Evolutionary conservation across 2,113 vertebrate genomes (phyloP).

Genomic region (Oceanites oceanicus): DNA sequence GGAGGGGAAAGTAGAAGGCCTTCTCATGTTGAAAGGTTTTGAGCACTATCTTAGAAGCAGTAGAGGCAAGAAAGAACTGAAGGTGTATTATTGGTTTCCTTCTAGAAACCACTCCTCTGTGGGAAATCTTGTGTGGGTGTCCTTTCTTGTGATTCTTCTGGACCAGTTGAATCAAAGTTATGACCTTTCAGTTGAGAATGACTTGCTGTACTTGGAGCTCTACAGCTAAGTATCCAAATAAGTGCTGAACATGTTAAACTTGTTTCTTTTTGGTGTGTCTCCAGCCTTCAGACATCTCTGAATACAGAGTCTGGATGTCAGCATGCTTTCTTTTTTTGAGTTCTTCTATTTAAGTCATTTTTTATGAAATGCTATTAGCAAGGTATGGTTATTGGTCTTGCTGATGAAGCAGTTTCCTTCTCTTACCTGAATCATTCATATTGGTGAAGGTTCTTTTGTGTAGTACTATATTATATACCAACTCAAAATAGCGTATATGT

Average conservation of each 20-base stretch:
- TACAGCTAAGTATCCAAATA: background rate
- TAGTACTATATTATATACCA: background rate
- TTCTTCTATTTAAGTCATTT: background rate
- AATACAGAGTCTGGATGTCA: background rate
- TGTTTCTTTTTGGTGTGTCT: background rate
- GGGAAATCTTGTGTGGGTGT: slow-evolving; percentile 4
- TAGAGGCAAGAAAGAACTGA: background rate
- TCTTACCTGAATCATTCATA: background rate
- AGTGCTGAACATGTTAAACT: background rate
- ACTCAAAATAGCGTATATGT: background rate
- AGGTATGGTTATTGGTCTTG: background rate
- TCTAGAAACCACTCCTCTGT: background rate
- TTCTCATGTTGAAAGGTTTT: background rate
- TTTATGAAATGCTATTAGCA: background rate
- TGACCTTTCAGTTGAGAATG: background rate
- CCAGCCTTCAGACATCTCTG: background rate
- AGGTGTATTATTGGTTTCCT: background rate
- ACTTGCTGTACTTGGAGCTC: background rate
- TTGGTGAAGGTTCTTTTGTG: background rate
- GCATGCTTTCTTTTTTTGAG: background rate
- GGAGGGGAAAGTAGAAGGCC: background rate
- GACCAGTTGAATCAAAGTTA: background rate
- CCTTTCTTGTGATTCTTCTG: background rate
- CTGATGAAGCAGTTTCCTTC: background rate
- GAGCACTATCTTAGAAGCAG: background rate